Conservation (phyloP, 1,140 invertebrate genomes). For the Euwallacea similis region DNA sequence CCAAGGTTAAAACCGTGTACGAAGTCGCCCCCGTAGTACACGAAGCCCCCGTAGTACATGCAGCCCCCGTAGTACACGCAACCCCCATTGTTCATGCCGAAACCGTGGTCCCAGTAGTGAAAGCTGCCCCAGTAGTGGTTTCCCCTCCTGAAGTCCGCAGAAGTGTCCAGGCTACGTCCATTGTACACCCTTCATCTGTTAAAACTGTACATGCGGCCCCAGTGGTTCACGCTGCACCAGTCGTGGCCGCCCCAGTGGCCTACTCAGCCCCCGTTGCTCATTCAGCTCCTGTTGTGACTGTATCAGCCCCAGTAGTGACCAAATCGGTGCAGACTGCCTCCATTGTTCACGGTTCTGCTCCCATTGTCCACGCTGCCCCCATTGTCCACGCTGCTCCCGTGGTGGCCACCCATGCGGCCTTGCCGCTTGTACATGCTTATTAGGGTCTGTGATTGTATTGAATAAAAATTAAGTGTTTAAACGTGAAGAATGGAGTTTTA, state of each 20-base stretch:
- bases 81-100: slow-evolving; percentile 40
- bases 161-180: slow-evolving; percentile 40
- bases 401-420: slow-evolving; percentile 47
- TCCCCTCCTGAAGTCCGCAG: slow-evolving; percentile 26
- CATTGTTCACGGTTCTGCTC: slow-evolving; percentile 38
- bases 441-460: slow-evolving; percentile 11
- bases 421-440: slow-evolving; percentile 51
- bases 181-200: slow-evolving; percentile 19
- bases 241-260: slow-evolving; percentile 45
- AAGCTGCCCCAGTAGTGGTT: slow-evolving; percentile 49
- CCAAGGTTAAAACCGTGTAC: slow-evolving; percentile 51
- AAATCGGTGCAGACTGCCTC: slow-evolving; percentile 54
- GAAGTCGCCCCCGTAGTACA: slow-evolving; percentile 54
- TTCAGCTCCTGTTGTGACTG: slow-evolving; percentile 50
- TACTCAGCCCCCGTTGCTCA: slow-evolving; percentile 28
- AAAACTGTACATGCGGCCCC: slow-evolving; percentile 55
- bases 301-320: slow-evolving; percentile 8
- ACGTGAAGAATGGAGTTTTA: background rate
- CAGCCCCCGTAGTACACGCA: slow-evolving; percentile 54
- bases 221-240: slow-evolving; percentile 38
- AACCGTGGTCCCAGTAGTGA: slow-evolving; percentile 51
- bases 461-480: background rate
- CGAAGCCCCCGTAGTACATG: slow-evolving; percentile 54
- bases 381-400: slow-evolving; percentile 44
- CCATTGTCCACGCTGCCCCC: slow-evolving; percentile 53